phyloP scores from a whole-genome alignment of 2,888 invertebrate species.

The Trichacis sp. region DNA sequence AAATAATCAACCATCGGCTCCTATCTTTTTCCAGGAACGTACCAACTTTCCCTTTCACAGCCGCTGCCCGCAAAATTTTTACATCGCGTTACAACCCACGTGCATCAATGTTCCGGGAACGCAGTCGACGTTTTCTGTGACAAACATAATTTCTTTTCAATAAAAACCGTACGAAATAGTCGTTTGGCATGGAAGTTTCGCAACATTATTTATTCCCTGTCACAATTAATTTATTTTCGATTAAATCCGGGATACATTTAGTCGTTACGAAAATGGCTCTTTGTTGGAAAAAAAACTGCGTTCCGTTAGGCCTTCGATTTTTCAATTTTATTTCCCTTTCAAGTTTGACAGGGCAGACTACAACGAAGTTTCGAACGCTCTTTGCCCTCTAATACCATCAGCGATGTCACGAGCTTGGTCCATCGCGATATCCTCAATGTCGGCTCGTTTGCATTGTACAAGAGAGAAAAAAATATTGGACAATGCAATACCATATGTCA shows the following conservation, averaged over 20 bases:
- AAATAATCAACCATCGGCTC: not conserved
- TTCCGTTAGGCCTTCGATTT: not conserved
- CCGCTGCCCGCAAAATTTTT: too few relatives aligned
- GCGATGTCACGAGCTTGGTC: constrained; percentile 16
- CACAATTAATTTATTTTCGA: too few relatives aligned
- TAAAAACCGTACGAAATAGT: too few relatives aligned
- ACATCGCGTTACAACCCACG: too few relatives aligned
- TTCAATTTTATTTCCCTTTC: constrained; percentile 4
- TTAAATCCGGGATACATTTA: too few relatives aligned
- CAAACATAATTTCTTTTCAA: too few relatives aligned
- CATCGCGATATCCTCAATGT: constrained; percentile 24
- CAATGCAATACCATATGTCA: constrained; percentile 28
- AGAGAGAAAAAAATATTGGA: constrained; percentile 25
- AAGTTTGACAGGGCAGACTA: not conserved
- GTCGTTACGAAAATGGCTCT: too few relatives aligned
- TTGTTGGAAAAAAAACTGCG: constrained; percentile 1
- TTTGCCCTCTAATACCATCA: constrained; percentile 2
- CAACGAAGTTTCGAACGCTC: constrained; percentile 9
- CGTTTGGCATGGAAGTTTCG: too few relatives aligned
- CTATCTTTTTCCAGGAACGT: not conserved
- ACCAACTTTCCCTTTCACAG: not conserved
- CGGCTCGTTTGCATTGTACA: constrained; percentile 25
- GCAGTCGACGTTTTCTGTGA: too few relatives aligned
- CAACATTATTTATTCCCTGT: too few relatives aligned
- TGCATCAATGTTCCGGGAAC: too few relatives aligned